Percentiles rank a stretch among this genome's conserved stretches.
phyloP scores from a whole-genome alignment of 2,888 invertebrate genomes.

The Dynastes tityus region DNA sequence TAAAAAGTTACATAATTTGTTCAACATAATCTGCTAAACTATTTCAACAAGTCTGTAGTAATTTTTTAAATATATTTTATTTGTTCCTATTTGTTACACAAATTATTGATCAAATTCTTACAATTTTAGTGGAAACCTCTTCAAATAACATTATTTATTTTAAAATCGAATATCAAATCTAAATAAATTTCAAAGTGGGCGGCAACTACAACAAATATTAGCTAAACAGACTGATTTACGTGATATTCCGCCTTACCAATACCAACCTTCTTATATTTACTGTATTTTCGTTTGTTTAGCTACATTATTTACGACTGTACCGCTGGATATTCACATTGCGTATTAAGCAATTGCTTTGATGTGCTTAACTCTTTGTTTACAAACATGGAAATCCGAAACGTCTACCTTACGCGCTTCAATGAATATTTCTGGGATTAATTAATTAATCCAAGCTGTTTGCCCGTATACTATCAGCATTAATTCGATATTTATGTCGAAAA shows the following conservation, averaged over 20 bases:
- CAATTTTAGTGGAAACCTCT: no score
- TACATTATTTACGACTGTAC: background rate
- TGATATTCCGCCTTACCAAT: background rate
- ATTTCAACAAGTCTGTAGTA: no score
- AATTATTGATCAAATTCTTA: no score
- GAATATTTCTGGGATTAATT: constrained; percentile 9
- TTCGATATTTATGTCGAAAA: background rate
- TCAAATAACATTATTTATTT: no score
- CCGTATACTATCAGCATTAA: background rate
- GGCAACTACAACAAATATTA: background rate
- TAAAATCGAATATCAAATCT: background rate
- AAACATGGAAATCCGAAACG: background rate
- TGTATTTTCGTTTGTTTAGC: background rate
- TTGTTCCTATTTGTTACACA: no score
- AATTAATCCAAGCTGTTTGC: background rate
- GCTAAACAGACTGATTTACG: background rate
- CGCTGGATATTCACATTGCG: background rate
- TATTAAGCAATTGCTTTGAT: constrained; percentile 11
- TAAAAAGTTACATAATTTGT: no score
- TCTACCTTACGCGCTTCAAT: background rate
- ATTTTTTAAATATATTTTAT: no score
- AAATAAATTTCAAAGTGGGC: background rate
- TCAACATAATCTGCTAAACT: no score
- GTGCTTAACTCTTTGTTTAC: background rate
- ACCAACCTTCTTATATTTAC: background rate